phyloP scores from a whole-genome alignment of 2,113 vertebrate species.

The Craseonycteris thonglongyai region DNA sequence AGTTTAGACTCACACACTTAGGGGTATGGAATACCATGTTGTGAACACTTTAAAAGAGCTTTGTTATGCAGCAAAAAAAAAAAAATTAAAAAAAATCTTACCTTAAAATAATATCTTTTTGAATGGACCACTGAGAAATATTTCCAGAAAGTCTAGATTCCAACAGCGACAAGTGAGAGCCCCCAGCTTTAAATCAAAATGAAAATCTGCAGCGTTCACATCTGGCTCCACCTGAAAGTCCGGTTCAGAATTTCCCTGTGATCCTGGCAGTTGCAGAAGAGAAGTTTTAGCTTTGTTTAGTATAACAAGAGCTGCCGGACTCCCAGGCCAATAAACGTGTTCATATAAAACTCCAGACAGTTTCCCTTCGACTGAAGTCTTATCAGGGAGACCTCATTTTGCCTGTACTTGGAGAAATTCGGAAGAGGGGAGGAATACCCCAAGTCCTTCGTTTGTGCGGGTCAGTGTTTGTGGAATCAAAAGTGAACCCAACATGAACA shows the following conservation, averaged over 20 bases:
- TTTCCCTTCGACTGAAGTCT: constrained; percentile 29
- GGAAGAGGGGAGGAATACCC: background rate
- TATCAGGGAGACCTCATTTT: constrained; percentile 39
- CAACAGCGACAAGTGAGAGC: background rate
- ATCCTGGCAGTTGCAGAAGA: constrained; percentile 32
- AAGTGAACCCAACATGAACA: background rate
- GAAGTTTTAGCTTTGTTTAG: constrained; percentile 72
- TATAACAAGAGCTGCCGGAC: constrained; percentile 42
- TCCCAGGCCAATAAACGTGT: constrained; percentile 44
- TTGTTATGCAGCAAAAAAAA: background rate
- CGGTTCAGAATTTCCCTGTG: constrained; percentile 70
- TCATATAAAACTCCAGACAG: constrained; percentile 40
- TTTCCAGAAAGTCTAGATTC: constrained; percentile 12
- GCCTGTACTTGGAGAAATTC: background rate
- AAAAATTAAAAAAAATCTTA: too few species aligned
- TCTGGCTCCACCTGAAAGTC: constrained; percentile 68
- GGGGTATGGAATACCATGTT: background rate
- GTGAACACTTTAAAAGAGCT: background rate
- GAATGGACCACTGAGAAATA: background rate
- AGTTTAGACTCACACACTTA: background rate
- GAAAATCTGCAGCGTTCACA: background rate
- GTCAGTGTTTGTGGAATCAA: background rate
- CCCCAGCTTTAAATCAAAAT: background rate
- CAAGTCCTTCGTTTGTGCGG: background rate
- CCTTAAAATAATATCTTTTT: background rate